These are phyloP conservation scores for Oenanthe oenanthe DNA, from an alignment of 2,113 vertebrate genomes.

Conservation along the genomic window DNA sequence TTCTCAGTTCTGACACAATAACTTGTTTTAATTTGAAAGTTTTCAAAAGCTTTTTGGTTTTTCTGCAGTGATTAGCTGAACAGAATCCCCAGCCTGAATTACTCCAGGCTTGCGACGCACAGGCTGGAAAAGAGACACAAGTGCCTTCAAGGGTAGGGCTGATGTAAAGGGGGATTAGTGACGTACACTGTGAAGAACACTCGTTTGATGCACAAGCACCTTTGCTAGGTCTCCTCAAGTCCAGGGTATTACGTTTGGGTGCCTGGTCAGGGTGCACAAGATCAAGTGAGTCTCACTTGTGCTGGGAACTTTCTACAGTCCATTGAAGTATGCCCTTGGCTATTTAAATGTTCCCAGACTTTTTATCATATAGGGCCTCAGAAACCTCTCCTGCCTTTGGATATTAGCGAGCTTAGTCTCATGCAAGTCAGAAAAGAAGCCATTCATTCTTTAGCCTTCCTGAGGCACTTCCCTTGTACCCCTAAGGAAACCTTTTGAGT, in stretches of 20 bases:
- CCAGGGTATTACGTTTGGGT: neutral
- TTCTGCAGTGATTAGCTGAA: neutral
- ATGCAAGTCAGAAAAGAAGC: neutral
- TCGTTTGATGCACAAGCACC: neutral
- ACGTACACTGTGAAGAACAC: neutral
- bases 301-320: neutral
- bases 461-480: neutral
- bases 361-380: neutral
- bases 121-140: neutral
- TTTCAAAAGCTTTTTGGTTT: constrained; percentile 1
- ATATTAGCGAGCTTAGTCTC: neutral
- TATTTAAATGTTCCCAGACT: neutral
- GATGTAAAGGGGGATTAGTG: neutral
- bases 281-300: neutral
- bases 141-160: neutral
- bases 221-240: neutral
- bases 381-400: neutral
- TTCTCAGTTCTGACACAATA: constrained; percentile 15
- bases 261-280: neutral
- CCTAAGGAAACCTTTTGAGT: neutral
- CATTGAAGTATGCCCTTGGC: neutral
- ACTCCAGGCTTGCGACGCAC: neutral
- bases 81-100: neutral
- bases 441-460: neutral
- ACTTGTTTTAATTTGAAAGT: neutral